These are phyloP conservation scores for Saxidomus purpurata DNA, from an alignment of 1,140 invertebrate genomes.

Conservation along the genomic window DNA sequence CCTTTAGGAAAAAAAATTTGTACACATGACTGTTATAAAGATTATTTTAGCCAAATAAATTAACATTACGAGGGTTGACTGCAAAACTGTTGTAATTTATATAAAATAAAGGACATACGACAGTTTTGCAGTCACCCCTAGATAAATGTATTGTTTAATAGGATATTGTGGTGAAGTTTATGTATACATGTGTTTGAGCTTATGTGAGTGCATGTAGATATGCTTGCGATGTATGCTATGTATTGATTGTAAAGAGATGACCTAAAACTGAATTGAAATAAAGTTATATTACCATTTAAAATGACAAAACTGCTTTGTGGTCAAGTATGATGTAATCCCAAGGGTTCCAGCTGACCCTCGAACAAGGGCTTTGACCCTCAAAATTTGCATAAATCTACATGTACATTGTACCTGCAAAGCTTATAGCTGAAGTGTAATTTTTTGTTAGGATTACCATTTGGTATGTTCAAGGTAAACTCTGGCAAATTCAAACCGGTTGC, in stretches of 20 bases:
- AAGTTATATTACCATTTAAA: background rate
- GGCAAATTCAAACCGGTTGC: too few relatives aligned
- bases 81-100: too few relatives aligned
- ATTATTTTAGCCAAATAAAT: slow-evolving; percentile 21
- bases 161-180: background rate
- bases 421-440: too few relatives aligned
- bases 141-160: background rate
- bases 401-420: too few relatives aligned
- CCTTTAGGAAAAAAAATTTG: slow-evolving; percentile 11
- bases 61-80: too few relatives aligned
- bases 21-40: background rate
- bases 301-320: background rate
- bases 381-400: too few relatives aligned
- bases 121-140: too few relatives aligned
- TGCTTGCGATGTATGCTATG: background rate
- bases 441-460: too few relatives aligned
- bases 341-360: too few relatives aligned
- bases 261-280: background rate
- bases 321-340: too few relatives aligned
- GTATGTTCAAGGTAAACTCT: too few relatives aligned
- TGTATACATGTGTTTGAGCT: background rate
- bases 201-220: background rate
- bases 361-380: background rate
- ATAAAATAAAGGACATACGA: too few relatives aligned
- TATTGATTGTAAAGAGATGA: background rate